A percentile compares a stretch with the other conserved stretches of the same genome.
phyloP scores from a whole-genome alignment of 2,113 vertebrate genomes.

The Brienomyrus longianalis region DNA sequence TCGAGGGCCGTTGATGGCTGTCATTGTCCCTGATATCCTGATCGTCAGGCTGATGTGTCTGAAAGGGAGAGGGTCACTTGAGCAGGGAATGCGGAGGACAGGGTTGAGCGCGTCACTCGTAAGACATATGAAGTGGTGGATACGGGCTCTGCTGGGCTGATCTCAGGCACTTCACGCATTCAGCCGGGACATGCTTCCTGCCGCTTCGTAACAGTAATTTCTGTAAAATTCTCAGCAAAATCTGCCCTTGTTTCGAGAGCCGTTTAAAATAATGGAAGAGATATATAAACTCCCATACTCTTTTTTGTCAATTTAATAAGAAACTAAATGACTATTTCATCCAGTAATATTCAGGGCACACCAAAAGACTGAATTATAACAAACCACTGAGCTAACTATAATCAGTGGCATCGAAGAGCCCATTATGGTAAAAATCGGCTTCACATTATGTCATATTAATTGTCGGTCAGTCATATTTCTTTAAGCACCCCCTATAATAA shows the following conservation, averaged over 20 bases:
- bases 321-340: background rate
- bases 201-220: background rate
- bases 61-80: background rate
- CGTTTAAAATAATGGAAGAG: background rate
- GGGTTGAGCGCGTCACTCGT: background rate
- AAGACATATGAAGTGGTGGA: background rate
- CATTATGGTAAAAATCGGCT: background rate
- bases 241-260: background rate
- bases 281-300: background rate
- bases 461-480: background rate
- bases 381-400: background rate
- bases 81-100: background rate
- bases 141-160: background rate
- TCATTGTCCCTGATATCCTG: slow-evolving; percentile 46
- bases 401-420: background rate
- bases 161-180: background rate
- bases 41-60: background rate
- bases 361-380: background rate
- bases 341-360: background rate
- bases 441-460: background rate
- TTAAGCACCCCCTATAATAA: background rate
- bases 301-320: background rate
- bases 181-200: background rate
- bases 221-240: background rate
- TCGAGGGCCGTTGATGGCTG: slow-evolving; percentile 48